phyloP scores from a whole-genome alignment of 1,140 invertebrate species.

The Pseudomyrmex gracilis region DNA sequence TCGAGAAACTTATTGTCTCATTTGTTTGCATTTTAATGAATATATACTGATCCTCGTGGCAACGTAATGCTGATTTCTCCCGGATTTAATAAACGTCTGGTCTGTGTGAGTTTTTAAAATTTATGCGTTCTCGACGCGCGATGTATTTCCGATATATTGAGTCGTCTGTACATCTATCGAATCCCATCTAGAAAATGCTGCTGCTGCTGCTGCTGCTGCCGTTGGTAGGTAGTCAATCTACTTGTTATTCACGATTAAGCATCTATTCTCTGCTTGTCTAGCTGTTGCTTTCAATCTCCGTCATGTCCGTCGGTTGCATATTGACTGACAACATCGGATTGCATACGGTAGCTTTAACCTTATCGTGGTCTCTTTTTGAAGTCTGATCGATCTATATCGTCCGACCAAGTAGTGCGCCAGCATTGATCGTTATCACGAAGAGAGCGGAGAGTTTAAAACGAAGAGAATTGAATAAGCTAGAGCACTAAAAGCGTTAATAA shows the following conservation, averaged over 20 bases:
- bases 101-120: slow-evolving; percentile 21
- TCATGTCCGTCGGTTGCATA: slow-evolving; percentile 44
- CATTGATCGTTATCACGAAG: slow-evolving; percentile 66
- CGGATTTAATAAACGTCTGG: not conserved
- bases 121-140: not conserved
- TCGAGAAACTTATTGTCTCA: slow-evolving; percentile 9
- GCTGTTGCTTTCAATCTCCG: slow-evolving; percentile 68
- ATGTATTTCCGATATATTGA: slow-evolving; percentile 42
- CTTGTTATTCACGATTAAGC: slow-evolving; percentile 65
- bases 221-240: slow-evolving; percentile 17
- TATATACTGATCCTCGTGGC: slow-evolving; percentile 17
- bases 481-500: slow-evolving; percentile 57
- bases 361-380: slow-evolving; percentile 62
- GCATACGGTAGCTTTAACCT: slow-evolving; percentile 63
- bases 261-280: slow-evolving; percentile 60
- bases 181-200: slow-evolving; percentile 17
- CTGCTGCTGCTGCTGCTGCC: too few relatives aligned
- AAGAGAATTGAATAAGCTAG: slow-evolving; percentile 51
- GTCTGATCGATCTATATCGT: slow-evolving; percentile 66
- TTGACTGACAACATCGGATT: slow-evolving; percentile 58
- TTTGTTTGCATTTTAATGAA: slow-evolving; percentile 20
- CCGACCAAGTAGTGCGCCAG: slow-evolving; percentile 32
- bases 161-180: slow-evolving; percentile 26
- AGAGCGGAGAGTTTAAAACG: slow-evolving; percentile 41
- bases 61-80: slow-evolving; percentile 9